phyloP scores from a whole-genome alignment of 1,140 invertebrate species.

The Druon quercuslanigerum region DNA sequence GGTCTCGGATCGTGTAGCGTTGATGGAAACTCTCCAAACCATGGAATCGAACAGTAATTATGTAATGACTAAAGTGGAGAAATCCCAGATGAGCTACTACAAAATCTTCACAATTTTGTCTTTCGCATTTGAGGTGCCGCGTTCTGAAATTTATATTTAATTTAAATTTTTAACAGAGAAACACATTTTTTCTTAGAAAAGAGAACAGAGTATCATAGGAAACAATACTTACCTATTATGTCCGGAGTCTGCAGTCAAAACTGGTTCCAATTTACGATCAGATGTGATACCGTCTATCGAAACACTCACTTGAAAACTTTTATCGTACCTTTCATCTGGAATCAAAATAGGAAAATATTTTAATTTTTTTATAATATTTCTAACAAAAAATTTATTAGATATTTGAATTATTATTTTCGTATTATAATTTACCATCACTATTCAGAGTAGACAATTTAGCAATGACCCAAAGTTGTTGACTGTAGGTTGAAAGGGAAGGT shows the following conservation, averaged over 20 bases:
- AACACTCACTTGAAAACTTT: constrained; percentile 89
- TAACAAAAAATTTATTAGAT: constrained; percentile 31
- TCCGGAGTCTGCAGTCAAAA: constrained; percentile 79
- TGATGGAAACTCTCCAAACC: constrained; percentile 90
- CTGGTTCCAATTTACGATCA: constrained; percentile 81
- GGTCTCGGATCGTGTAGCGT: constrained; percentile 88
- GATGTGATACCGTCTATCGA: constrained; percentile 86
- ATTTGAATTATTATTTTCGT: background rate
- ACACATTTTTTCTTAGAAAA: background rate
- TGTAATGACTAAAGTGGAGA: constrained; percentile 91
- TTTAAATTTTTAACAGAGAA: background rate
- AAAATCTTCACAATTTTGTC: constrained; percentile 90
- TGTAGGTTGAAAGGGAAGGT: constrained; percentile 89
- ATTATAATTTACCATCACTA: constrained; percentile 82
- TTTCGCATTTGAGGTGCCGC: constrained; percentile 87
- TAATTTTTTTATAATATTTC: background rate
- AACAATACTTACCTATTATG: constrained; percentile 80
- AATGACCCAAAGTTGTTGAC: constrained; percentile 95
- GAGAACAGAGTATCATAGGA: background rate
- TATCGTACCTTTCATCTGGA: constrained; percentile 90
- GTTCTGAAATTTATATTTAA: constrained; percentile 77
- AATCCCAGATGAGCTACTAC: constrained; percentile 93
- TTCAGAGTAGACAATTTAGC: constrained; percentile 90
- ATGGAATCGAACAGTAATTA: constrained; percentile 89
- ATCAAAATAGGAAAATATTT: constrained; percentile 45